Evolutionary conservation across 2,113 vertebrate genomes (phyloP).

Genomic region (Eptesicus fuscus): DNA sequence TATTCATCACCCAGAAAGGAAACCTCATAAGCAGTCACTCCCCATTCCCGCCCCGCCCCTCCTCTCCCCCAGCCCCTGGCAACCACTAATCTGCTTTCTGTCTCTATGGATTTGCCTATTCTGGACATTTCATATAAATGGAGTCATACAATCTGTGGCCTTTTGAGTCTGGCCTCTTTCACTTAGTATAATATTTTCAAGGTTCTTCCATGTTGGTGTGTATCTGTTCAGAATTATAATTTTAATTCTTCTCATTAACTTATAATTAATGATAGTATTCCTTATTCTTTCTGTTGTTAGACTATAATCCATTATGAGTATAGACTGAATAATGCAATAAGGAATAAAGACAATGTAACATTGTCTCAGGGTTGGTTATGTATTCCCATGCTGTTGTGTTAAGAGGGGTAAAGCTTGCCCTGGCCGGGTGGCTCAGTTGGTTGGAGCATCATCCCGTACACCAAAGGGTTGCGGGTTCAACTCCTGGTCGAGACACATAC

Average conservation of each 20-base stretch:
- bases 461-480: background rate
- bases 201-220: background rate
- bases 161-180: background rate
- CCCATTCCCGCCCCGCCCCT: too few species aligned
- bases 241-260: background rate
- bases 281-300: background rate
- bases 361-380: background rate
- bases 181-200: background rate
- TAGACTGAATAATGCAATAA: background rate
- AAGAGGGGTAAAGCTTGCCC: rapidly evolving
- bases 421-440: background rate
- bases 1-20: background rate
- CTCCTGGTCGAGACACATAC: background rate
- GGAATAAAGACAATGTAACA: background rate
- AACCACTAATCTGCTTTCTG: background rate
- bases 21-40: background rate
- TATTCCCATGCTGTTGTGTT: background rate
- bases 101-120: background rate
- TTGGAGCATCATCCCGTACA: background rate
- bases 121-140: background rate
- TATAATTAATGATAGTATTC: background rate
- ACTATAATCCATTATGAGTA: background rate
- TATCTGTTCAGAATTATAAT: background rate
- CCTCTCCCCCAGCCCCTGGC: too few species aligned
- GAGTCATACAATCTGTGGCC: background rate